Percentiles rank a stretch among this genome's conserved stretches.
phyloP scores from a whole-genome alignment of 2,113 vertebrate genomes.

The Sapajus apella region DNA sequence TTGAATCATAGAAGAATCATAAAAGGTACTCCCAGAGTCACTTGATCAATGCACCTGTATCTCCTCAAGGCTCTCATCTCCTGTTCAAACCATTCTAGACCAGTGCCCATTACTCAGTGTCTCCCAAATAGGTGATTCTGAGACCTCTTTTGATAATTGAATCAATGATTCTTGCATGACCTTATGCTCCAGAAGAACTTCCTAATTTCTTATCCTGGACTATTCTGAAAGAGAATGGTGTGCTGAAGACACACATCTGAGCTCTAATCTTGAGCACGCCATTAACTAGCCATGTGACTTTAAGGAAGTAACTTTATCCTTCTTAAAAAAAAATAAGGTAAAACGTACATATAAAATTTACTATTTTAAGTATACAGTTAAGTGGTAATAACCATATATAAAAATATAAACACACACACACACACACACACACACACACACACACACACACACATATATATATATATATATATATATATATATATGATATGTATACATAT shows the following conservation, averaged over 20 bases:
- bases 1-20: neutral
- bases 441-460: no score
- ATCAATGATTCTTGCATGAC: neutral
- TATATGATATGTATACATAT: neutral
- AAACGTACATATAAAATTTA: neutral
- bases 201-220: neutral
- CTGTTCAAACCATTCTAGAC: neutral
- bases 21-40: neutral
- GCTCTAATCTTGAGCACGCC: neutral
- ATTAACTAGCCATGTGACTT: neutral
- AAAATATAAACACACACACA: no score
- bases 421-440: no score
- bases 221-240: neutral
- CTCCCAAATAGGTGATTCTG: neutral
- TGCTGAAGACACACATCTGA: neutral
- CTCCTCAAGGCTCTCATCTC: neutral
- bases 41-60: neutral
- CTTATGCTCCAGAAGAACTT: conserved; percentile 3
- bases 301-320: neutral
- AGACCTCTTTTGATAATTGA: neutral
- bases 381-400: neutral
- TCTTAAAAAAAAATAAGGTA: neutral
- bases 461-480: no score
- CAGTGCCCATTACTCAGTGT: neutral
- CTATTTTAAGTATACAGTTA: neutral